phyloP scores from a whole-genome alignment of 2,113 vertebrate species.

The Abramis brama region DNA sequence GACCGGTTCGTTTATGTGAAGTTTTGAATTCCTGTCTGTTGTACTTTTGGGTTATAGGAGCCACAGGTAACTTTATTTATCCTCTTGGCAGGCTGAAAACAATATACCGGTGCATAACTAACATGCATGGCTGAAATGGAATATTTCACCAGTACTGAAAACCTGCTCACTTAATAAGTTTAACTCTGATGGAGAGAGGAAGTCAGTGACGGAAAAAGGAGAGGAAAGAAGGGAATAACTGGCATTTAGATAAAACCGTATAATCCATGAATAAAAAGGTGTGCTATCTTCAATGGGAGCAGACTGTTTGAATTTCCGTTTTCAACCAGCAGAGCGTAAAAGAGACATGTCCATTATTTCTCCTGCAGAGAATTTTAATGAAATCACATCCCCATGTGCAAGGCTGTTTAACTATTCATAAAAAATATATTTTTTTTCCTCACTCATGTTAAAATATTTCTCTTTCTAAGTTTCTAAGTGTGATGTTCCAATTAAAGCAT shows the following conservation, averaged over 20 bases:
- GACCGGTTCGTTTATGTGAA: too few species aligned
- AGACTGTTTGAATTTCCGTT: constrained; percentile 32
- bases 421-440: constrained; percentile 1
- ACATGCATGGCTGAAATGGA: background rate
- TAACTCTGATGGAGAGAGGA: background rate
- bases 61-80: background rate
- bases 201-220: background rate
- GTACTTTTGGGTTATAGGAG: background rate
- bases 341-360: constrained; percentile 27
- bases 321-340: constrained; percentile 26
- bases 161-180: constrained; percentile 1
- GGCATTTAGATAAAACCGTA: constrained; percentile 31
- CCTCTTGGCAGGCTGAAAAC: background rate
- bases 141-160: background rate
- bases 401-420: constrained; percentile 26
- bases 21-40: background rate
- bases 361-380: constrained; percentile 30
- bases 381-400: constrained; percentile 29
- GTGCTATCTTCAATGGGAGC: constrained; percentile 36
- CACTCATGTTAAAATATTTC: constrained; percentile 7
- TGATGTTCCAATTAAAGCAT: constrained; percentile 24
- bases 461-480: constrained; percentile 5
- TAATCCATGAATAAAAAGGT: constrained; percentile 31
- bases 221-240: constrained; percentile 17
- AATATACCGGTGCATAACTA: background rate